Conservation (phyloP, 2,888 invertebrate genomes). For the Melanophora roralis region DNA sequence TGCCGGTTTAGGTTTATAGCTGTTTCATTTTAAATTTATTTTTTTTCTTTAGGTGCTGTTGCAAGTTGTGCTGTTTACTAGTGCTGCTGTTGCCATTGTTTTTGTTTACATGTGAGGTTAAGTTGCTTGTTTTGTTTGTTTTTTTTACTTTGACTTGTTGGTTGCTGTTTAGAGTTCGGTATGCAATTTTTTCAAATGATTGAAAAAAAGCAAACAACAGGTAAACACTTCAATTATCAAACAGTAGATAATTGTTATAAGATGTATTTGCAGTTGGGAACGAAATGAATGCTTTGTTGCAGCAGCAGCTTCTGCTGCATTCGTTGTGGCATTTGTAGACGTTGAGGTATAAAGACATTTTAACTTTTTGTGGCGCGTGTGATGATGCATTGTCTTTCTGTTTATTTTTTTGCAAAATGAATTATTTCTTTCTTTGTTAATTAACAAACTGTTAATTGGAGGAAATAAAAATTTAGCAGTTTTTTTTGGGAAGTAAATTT, state of each 20-base stretch:
- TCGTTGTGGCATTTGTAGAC: slow-evolving; percentile 44
- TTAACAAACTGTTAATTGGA: slow-evolving; percentile 10
- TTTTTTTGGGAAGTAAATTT: background rate
- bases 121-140: slow-evolving; percentile 56
- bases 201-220: slow-evolving; percentile 70
- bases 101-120: background rate
- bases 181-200: slow-evolving; percentile 67
- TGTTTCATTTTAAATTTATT: slow-evolving; percentile 22
- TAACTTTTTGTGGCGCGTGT: slow-evolving; percentile 66
- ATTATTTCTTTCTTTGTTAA: slow-evolving; percentile 29
- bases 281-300: slow-evolving; percentile 55
- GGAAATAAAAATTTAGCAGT: slow-evolving; percentile 9
- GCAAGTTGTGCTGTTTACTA: background rate
- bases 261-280: slow-evolving; percentile 63
- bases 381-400: slow-evolving; percentile 65
- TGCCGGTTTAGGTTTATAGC: slow-evolving; percentile 9
- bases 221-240: slow-evolving; percentile 70
- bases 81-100: background rate
- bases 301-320: slow-evolving; percentile 38
- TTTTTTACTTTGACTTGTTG: background rate
- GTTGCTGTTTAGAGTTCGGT: slow-evolving; percentile 62
- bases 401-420: background rate
- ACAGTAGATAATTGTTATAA: slow-evolving; percentile 69
- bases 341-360: slow-evolving; percentile 62
- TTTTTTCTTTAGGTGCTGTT: slow-evolving; percentile 8